Base-by-base conservation (phyloP, 1,140 invertebrate species). In the Vanessa atalanta region DNA sequence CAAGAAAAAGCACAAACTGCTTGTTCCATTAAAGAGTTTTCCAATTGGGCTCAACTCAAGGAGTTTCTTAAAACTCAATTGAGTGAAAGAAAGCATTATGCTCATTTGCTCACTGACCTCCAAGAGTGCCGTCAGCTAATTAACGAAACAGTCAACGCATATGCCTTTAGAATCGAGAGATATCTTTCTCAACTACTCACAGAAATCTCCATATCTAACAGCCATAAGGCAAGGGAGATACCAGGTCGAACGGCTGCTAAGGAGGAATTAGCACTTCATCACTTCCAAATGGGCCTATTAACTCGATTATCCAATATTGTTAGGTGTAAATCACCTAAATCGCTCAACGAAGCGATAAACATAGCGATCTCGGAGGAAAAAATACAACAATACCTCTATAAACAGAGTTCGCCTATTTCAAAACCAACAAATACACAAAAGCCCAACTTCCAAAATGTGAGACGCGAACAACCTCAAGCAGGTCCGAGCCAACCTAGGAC, bases 11-110 rank as follows among this genome's bases (percentile, higher is more conserved):
- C 57, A 6, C 7, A 70, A 63, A 48, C 47, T 15, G 47, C 57
- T 31, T 31, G 26, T 31, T 31, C 26, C 26, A 31, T 31, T 31
- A 31, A 31, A 31, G 69, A 75, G 1, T 69, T 78, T 47, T 60
- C 47, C 6, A 64, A 47, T 20, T 78, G 73, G 79, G 60, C 68
- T 0, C 79, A 80, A 70, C 20, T 80, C 16, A 20, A 80, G 64
- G 74, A 78, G 8, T 76, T 78, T 31, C 60, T 80, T 14, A 78
- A 76, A 74, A 78, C 72, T 1, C 75, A 80, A 71, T 80, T 80
- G 7, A 65, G 70, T 60, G 78, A 63, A 23, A 9, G 74, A 14
- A 81, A 81, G 47, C 72, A 79, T 26, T 81, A 79, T 50, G 43
- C 75, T 12, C 77, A 79, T 26, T 73, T 79, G 0, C 57, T 76